phyloP scores from a whole-genome alignment of 2,888 invertebrate species.

The Palloptera scutellata region DNA sequence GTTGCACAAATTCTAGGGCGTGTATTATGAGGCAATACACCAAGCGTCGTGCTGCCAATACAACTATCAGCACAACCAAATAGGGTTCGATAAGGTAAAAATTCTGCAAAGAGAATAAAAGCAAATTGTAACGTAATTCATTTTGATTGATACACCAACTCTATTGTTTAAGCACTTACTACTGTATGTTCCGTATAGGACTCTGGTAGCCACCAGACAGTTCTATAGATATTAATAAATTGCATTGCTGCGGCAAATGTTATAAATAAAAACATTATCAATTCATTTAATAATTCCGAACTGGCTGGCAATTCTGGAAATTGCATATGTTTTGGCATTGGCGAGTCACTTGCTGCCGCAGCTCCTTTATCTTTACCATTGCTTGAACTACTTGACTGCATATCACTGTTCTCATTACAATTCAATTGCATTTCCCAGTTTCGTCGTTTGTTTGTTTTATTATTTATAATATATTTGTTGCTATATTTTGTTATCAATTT shows the following conservation, averaged over 20 bases:
- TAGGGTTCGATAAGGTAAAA: constrained; percentile 93
- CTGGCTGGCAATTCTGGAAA: constrained; percentile 81
- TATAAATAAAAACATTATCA: constrained; percentile 83
- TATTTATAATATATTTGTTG: too few species aligned
- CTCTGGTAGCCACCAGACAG: constrained; percentile 97
- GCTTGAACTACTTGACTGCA: constrained; percentile 34
- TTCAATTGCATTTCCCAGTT: constrained; percentile 10
- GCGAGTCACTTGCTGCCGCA: constrained; percentile 26
- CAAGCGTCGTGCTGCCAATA: constrained; percentile 82
- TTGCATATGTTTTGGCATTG: constrained; percentile 77
- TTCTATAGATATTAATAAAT: constrained; percentile 92
- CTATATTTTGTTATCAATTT: too few species aligned
- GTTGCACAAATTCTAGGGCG: constrained; percentile 63
- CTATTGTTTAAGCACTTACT: constrained; percentile 76
- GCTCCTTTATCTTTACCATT: constrained; percentile 24
- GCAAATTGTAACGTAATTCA: background rate
- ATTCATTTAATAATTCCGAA: constrained; percentile 84
- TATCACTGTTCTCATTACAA: constrained; percentile 36
- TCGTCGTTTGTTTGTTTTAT: background rate
- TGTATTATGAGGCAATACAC: constrained; percentile 71
- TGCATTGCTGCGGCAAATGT: constrained; percentile 83
- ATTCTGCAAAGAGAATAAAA: constrained; percentile 72
- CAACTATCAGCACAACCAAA: constrained; percentile 82
- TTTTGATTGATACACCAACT: too few species aligned
- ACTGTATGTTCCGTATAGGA: constrained; percentile 87